Percentiles rank a stretch among this genome's conserved stretches.
phyloP scores from a whole-genome alignment of 2,797 vertebrate genomes.

The Rhinoraja longicauda region DNA sequence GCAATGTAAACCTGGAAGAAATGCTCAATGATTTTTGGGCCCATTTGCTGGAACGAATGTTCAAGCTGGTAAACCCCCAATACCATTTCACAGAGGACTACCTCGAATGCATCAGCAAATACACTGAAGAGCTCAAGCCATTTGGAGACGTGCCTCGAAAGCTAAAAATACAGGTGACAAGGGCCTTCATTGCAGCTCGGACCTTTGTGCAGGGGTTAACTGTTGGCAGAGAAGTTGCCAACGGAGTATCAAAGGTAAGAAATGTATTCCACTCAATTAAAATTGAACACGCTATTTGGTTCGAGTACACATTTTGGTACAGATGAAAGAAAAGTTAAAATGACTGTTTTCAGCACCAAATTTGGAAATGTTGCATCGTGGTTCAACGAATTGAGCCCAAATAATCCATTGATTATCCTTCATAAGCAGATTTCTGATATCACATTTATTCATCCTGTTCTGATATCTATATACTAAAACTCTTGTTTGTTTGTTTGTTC shows the following conservation, averaged over 20 bases:
- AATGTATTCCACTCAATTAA: background rate
- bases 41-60: constrained; percentile 92
- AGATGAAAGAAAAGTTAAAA: background rate
- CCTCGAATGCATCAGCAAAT: constrained; percentile 93
- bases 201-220: constrained; percentile 94
- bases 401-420: background rate
- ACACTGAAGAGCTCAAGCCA: constrained; percentile 90
- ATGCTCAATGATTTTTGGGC: constrained; percentile 97
- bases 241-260: constrained; percentile 90
- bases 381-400: background rate
- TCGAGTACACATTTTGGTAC: background rate
- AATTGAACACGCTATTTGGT: background rate
- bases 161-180: constrained; percentile 86
- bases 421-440: background rate
- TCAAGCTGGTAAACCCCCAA: constrained; percentile 91
- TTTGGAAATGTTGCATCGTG: background rate
- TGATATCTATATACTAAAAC: too few species aligned
- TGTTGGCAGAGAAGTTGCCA: constrained; percentile 89
- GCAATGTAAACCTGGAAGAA: constrained; percentile 90
- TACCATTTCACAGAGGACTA: constrained; percentile 94
- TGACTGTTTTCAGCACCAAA: background rate
- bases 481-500: too few species aligned
- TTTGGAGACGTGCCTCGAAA: constrained; percentile 95
- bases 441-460: background rate
- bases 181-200: constrained; percentile 86